Base-by-base conservation (phyloP, 2,888 invertebrate genomes). In the Pyrrhia umbra region DNA sequence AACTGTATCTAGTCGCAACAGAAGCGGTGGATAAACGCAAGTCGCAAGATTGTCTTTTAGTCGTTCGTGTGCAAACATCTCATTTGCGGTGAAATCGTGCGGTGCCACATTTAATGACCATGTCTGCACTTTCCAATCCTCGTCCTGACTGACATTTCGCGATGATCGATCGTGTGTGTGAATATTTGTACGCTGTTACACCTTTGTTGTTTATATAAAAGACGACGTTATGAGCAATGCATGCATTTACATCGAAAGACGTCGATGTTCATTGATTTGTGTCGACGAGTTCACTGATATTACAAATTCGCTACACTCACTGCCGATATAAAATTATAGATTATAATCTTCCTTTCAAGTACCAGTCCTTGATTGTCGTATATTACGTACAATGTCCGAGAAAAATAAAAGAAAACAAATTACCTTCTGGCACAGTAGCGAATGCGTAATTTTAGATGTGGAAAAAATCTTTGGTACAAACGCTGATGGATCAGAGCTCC, bases 371-470 rank as follows among this genome's bases (percentile, higher is more conserved):
- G 50, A 59, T 39, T 45, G 27, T 64, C 67, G 74, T 74, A 77
- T 71, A 77, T 75, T 55, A 70, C 69, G 39, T 72, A 67, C 75
- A 64, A 77, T 68, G 76, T 79, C 71, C 76, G 80, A 84, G 77
- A 79, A 78, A 82, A 81, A 81, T 76, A 77, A 75, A 82, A 82
- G 77, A 83, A 80, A 85, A 85, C 81, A 81, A 88, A 87, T 82
- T 89, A 92, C 92, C 93, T 92, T 92, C 89, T 91, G 89, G 90
- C 91, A 89, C 88, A 82, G 83, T 82, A 76, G 88, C 84, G 84
- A 85, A 86, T 85, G 86, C 81, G 87, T 90, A 90, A 92, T 92
- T 90, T 90, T 92, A 90, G 89, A 80, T 54, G 85, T 82, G 69
- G 83, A 66, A 77, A 82, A 88, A 87, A 88, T 86, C 86, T 86